Evolutionary conservation across 2,113 vertebrate genomes (phyloP), one percentile per base, ranked within the genome.

Genomic region (Psittacula cyanocephala): DNA sequence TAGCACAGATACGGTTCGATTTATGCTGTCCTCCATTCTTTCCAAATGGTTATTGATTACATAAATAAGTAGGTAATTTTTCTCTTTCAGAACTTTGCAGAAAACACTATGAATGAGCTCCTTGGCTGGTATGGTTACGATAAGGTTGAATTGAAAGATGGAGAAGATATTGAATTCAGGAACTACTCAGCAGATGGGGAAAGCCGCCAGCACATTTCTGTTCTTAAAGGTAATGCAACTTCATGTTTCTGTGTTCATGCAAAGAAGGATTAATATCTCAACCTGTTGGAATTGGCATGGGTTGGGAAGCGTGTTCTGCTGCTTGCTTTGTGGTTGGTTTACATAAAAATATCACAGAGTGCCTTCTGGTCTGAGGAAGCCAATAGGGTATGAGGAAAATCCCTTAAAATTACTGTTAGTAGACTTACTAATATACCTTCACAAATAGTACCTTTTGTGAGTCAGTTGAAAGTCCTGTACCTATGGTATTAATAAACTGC

Each of bases 41-140:
- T 91, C 91, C 89, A 97, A 97, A 96, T 97, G 95, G 92, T 97
- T 98, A 98, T 98, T 97, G 96, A 98, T 98, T 97, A 95, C 91
- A 95, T 96, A 97, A 97, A 96, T 98, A 97, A 98, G 96, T 94
- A 97, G 96, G 92, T 75, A 95, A 96, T 98, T 97, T 82, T 97
- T 99, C 95, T 98, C 93, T 98, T 98, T 95, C 98, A 99, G 99
- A 99, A 99, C 97, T 99, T 99, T 97, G 99, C 99, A 82, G 99
- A 99, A 97, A 99, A 99, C 98, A 99, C 99, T 94, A 99, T 99
- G 99, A 99, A 99, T 95, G 99, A 99, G 97, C 98, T 99, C 89
- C 98, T 99, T 97, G 99, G 99, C 92, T 99, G 99, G 99, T 99
- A 99, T 94, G 99, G 99, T 92, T 99, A 99, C 90, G 99, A 99